These are phyloP conservation scores for Venturia canescens DNA, from an alignment of 1,140 invertebrate genomes.

Conservation along the genomic window DNA sequence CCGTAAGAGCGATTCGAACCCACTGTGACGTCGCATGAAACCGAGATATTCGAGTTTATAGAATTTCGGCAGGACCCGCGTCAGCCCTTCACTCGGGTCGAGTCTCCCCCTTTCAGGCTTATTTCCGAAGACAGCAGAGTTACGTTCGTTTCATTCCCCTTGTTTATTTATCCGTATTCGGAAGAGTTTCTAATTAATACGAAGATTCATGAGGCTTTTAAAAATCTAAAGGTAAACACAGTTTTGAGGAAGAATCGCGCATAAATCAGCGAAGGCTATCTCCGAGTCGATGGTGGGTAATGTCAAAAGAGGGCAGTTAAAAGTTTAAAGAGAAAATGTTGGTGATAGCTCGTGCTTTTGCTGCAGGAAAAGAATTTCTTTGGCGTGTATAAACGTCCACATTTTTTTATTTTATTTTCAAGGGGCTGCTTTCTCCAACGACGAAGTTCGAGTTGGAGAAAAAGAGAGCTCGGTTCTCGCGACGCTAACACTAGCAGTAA, in stretches of 20 bases:
- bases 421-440: neutral
- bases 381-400: constrained; percentile 23
- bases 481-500: neutral
- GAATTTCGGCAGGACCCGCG: no score
- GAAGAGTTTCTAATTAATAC: neutral
- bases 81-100: no score
- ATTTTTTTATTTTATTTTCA: neutral
- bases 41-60: no score
- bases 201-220: neutral
- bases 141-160: no score
- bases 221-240: neutral
- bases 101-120: neutral
- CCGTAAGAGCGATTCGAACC: no score
- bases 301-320: neutral
- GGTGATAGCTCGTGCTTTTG: neutral
- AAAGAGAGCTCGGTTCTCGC: neutral
- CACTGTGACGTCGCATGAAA: no score
- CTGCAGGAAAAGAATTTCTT: constrained; percentile 32
- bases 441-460: neutral
- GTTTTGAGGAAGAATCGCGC: neutral
- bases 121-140: neutral
- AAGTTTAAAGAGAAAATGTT: neutral
- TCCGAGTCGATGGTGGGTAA: neutral
- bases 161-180: neutral
- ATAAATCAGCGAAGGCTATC: neutral